Evolutionary conservation across 2,797 vertebrate species (phyloP), one percentile per base, ranked within the genome.

Genomic region (Dendrocincla fuliginosa): DNA sequence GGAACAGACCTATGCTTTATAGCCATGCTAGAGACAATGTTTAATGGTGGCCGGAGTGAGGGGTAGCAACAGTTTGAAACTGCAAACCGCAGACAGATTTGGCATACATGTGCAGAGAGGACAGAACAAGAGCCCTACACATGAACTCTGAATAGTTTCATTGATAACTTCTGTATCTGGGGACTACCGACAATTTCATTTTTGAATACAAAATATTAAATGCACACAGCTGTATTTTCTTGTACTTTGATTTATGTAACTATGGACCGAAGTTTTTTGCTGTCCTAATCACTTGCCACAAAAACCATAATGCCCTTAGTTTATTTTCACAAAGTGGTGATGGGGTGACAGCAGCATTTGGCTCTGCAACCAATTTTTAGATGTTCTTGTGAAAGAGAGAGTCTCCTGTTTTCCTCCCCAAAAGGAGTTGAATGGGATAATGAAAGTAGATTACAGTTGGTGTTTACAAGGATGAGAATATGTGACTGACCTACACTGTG

Each of bases 91-190:
- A 75, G 83, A 27, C 37, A 30, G 39, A 27, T 91, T 86, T 81
- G 73, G 70, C 39, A 10, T 44, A 25, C 0, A 0, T 19, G 11
- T 61, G 42, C 69, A 33, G 46, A 49, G 46, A 44, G 41, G 25
- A n/a, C 20, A 59, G 91, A 90, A 78, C 90, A 91, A 85, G 50
- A 39, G n/a, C 65, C 50, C 70, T 84, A 25, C 50, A 69, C 74
- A 28, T 65, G 25, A 44, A 35, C 47, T 84, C 73, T 94, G 55
- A 90, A 49, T 88, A 39, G 80, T 79, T 95, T 90, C 57, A 33
- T 81, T 90, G 83, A 55, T 84, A 81, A 87, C 25, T 93, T 81
- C 39, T 92, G 68, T 42, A 87, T 15, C 50, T 73, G 55, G 30
- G 32, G 16, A 32, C 50, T 81, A 55, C 35, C 81, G 50, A 57